Base-by-base conservation (phyloP, 2,113 vertebrate genomes). In the Todiramphus saurophagus region DNA sequence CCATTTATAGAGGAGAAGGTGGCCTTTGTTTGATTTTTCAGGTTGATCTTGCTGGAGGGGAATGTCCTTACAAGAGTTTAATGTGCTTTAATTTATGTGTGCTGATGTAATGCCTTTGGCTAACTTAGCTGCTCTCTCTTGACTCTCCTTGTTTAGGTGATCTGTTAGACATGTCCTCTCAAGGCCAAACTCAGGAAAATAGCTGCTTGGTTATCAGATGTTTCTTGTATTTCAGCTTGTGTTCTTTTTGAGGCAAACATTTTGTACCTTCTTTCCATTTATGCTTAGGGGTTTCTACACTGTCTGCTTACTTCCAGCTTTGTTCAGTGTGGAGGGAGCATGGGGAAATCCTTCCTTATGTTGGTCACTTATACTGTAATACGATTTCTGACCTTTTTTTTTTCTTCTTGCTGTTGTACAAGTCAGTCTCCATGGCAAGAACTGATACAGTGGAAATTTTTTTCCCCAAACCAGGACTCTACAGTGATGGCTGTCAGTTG, bases 1-100 rank as follows among this genome's bases (percentile, higher is more conserved):
- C 43, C 33, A 19, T 58, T 74, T 91, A 55, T 62, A 83, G 55
- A 73, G 33, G 62, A 81, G 72, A 74, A 10, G 35, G 50, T 94
- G 28, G 48, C 72, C 35, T 73, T 87, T 1, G 3, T 73, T 70
- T 78, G n/a, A n/a, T 43, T 86, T 33, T 37, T 50, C 66, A 64
- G 67, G 41, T 88, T 83, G 50, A 58, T 83, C 48, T 88, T 91
- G 33, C 73, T 79, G 67, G 24, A 79, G 46, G 37, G 83, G 21
- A 33, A 64, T 64, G 50, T 59, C 44, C 37, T 67, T 77, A 77
- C 27, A 90, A 66, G 39, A 72, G 35, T 60, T 55, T 77, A 35
- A 86, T 48, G n/a, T 66, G 23, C 46, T 83, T 94, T 73, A 83
- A 37, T 60, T 73, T 66, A n/a, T n/a, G 21, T 66, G 44, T 69